Evolutionary conservation across 2,113 vertebrate genomes (phyloP), one percentile per base, ranked within the genome.

Genomic region (Addax nasomaculatus): DNA sequence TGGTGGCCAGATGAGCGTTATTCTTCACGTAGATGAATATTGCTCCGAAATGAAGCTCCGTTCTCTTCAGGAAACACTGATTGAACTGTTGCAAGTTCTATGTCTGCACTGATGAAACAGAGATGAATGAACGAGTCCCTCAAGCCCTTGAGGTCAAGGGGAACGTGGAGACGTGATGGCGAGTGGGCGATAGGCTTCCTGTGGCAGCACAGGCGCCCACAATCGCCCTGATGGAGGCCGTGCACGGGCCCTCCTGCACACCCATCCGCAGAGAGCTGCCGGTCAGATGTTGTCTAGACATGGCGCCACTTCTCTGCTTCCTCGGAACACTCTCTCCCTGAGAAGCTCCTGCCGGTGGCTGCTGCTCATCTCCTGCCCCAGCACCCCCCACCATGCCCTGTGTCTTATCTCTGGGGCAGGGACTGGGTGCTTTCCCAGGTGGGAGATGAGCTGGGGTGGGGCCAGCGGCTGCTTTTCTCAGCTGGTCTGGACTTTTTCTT

Each of bases 91-190:
- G 16, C 29, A 12, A 29, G 4, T 51, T 80, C 47, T 13, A 6
- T 21, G 29, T 33, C 47, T 33, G 47, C 30, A 21, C 78, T 7
- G 30, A 51, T 80, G 47, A 51, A 49, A 51, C 30, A 33, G 51
- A 51, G 30, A 51, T n/a, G 47, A 80, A 51, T 3, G 2, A 33
- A 51, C 1, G 0, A 17, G 17, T 51, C 30, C 78, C 47, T 51
- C 78, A 33, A 51, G 30, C 47, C 10, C 78, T 80, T 13, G 78
- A 30, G 47, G 78, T 47, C 30, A 1, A 51, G 47, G 78, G 16
- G 29, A 30, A 33, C 0, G 0, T 80, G 47, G 15, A 51, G 78
- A 33, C 0, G 0, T 2, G 30, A 80, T 30, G 47, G 9, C 0
- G 1, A 11, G 78, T 33, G 16, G 47, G 30, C 17, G 1, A 51